Conservation (phyloP, 2,888 invertebrate genomes). For the Carabus problematicus region DNA sequence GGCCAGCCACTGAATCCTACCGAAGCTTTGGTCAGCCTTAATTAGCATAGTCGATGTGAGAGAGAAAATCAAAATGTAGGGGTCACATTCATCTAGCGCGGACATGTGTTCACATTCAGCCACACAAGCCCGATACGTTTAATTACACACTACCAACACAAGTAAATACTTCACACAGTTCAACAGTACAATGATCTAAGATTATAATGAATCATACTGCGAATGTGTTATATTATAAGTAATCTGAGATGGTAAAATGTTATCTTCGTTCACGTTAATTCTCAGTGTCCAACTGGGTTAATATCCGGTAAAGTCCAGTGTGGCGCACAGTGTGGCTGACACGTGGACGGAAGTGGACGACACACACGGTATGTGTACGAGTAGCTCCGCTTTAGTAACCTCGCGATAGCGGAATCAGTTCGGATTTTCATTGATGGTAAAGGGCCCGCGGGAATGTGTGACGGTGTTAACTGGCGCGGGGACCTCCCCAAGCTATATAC, state of each 20-base stretch:
- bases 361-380: background rate
- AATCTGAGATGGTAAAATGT: background rate
- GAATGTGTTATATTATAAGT: background rate
- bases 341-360: constrained; percentile 1
- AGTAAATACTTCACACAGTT: too few species aligned
- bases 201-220: too few species aligned
- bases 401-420: constrained; percentile 34
- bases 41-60: constrained; percentile 21
- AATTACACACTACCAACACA: too few species aligned
- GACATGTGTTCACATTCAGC: too few species aligned
- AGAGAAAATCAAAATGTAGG: too few species aligned
- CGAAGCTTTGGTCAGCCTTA: constrained; percentile 9
- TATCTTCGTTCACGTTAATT: background rate
- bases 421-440: constrained; percentile 40
- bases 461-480: constrained; percentile 42
- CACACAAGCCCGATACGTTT: too few species aligned
- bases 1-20: too few species aligned
- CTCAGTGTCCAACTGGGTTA: background rate
- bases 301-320: constrained; percentile 5
- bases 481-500: constrained; percentile 43
- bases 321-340: constrained; percentile 1
- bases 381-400: constrained; percentile 8
- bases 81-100: too few species aligned
- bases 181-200: too few species aligned
- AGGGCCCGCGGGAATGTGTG: constrained; percentile 15